phyloP scores from a whole-genome alignment of 2,888 invertebrate species.

The Griposia aprilina region DNA sequence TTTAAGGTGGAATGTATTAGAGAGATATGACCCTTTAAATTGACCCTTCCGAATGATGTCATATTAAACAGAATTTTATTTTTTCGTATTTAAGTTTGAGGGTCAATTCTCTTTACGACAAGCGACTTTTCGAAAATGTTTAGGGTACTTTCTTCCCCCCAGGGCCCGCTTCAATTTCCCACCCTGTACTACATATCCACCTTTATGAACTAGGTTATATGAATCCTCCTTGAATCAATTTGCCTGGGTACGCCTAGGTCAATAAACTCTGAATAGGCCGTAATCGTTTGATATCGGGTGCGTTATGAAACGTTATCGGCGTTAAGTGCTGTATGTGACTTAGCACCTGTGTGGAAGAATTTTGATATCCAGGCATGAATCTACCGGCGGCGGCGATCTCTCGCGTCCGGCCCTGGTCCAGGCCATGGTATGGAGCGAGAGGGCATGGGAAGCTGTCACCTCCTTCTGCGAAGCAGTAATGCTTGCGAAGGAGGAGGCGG shows the following conservation, averaged over 20 bases:
- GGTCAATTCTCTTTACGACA: neutral
- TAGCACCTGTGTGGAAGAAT: conserved; percentile 14
- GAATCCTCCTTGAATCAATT: conserved; percentile 23
- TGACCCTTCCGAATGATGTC: no score
- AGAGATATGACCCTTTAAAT: neutral
- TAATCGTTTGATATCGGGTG: conserved; percentile 38
- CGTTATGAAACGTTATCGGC: conserved; percentile 47
- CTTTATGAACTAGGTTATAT: neutral
- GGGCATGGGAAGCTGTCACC: no score
- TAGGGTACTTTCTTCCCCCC: neutral
- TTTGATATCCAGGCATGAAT: conserved; percentile 3
- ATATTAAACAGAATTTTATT: no score
- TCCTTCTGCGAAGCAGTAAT: no score
- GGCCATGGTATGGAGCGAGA: no score
- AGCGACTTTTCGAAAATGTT: neutral
- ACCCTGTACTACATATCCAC: neutral
- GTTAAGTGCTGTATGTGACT: conserved; percentile 7
- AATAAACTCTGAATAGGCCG: conserved; percentile 46
- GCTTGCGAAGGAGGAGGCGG: no score
- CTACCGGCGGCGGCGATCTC: no score
- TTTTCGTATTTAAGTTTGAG: neutral
- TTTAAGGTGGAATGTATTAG: neutral
- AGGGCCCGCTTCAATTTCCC: neutral
- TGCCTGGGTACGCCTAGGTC: conserved; percentile 40
- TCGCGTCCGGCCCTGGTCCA: no score